phyloP scores from a whole-genome alignment of 2,888 invertebrate genomes.

The Boloria euphrosyne region DNA sequence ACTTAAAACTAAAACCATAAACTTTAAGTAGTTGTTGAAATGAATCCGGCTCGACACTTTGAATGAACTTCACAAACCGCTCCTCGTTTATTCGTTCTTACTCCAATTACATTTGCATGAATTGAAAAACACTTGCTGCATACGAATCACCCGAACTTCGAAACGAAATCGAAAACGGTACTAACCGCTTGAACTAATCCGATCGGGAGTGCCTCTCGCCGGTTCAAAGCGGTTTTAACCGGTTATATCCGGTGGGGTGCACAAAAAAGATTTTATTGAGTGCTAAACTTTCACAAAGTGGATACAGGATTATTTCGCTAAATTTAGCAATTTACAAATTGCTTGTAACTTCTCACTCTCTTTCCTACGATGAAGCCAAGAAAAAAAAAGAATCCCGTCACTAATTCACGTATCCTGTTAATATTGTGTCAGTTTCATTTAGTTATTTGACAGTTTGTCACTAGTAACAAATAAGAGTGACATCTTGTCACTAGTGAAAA shows the following conservation, averaged over 20 bases:
- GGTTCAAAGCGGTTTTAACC: conserved; percentile 37
- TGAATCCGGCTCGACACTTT: not conserved
- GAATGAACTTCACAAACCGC: conserved; percentile 2
- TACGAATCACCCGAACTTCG: conserved; percentile 31
- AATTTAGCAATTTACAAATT: conserved; percentile 26
- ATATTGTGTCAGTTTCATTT: no score
- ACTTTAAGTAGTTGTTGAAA: not conserved
- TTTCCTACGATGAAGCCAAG: no score
- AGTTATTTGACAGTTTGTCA: no score
- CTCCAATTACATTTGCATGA: conserved; percentile 25
- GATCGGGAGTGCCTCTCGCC: conserved; percentile 36
- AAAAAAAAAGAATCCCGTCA: no score
- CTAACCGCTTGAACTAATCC: conserved; percentile 36
- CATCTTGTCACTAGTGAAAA: no score
- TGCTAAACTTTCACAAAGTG: conserved; percentile 38
- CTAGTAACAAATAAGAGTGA: no score
- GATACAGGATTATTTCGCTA: conserved; percentile 31
- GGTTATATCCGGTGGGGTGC: conserved; percentile 37
- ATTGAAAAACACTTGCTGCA: conserved; percentile 29
- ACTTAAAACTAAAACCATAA: no score
- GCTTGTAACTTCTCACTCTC: not conserved
- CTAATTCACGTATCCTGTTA: no score
- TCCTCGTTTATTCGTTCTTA: conserved; percentile 2
- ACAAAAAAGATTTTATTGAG: conserved; percentile 42
- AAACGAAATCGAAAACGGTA: conserved; percentile 36